A percentile compares a stretch with the other conserved stretches of the same genome.
phyloP scores from a whole-genome alignment of 2,113 vertebrate genomes.

The Oceanites oceanicus region DNA sequence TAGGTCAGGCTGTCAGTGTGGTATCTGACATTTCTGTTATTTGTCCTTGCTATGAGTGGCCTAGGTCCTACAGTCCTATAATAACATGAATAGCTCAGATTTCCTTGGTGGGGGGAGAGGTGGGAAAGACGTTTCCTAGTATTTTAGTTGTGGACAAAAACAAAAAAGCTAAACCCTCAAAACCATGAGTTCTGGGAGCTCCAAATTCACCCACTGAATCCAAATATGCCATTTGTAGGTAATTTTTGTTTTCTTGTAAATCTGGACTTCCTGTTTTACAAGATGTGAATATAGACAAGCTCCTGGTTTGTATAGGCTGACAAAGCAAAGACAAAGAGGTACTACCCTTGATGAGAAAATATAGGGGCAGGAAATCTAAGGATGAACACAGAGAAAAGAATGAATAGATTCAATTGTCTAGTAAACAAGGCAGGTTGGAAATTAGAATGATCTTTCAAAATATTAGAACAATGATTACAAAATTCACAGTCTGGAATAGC shows the following conservation, averaged over 20 bases:
- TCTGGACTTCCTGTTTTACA: background rate
- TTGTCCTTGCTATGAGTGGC: background rate
- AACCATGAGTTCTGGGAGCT: background rate
- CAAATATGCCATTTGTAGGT: background rate
- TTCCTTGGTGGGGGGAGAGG: rapidly evolving
- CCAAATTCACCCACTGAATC: background rate
- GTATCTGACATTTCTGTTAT: background rate
- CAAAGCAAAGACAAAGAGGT: background rate
- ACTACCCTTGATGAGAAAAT: background rate
- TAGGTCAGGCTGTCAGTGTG: background rate
- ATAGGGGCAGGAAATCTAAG: background rate
- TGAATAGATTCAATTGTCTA: background rate
- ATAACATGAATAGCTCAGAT: background rate
- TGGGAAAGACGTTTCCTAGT: background rate
- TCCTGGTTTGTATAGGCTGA: background rate
- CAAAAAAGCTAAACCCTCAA: background rate
- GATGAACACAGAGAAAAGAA: background rate
- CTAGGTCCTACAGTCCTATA: background rate
- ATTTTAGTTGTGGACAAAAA: background rate
- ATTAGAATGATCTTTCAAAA: background rate
- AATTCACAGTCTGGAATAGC: background rate
- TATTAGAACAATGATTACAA: background rate
- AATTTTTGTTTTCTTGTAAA: background rate
- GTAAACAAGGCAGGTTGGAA: background rate
- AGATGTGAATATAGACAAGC: background rate